Base-by-base conservation (phyloP, 2,888 invertebrate genomes). In the Tenthredo scrophulariae region DNA sequence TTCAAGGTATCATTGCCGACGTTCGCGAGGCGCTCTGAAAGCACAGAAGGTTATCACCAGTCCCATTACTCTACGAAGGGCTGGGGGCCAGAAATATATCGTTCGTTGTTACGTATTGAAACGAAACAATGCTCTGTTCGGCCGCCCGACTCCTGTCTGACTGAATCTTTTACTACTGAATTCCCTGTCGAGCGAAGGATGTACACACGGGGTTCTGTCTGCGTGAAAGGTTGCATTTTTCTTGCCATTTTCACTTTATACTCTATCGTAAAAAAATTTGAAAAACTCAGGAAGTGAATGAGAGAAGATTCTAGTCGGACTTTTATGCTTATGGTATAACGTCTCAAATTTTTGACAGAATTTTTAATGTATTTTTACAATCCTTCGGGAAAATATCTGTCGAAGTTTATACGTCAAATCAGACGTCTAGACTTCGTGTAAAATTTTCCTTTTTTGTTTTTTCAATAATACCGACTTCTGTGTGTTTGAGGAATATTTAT, bases 91-190 rank as follows among this genome's bases (percentile, higher is more conserved):
- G 62, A 80, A 80, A 80, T 62, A 22, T 40, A 80, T 80, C 80
- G 80, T 80, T 62, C 62, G 58, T 62, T 80, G 22, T 40, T 62
- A 80, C 62, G 15, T 18, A 80, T 62, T n/a, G 80, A 40, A 58
- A 80, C 80, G 80, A 26, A 62, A 80, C 80, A 80, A 80, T 54
- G 77, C 33, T 22, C 40, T 15, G n/a, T 80, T n/a, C 40, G 5
- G 6, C 18, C 40, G 13, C 26, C 15, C 79, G 40, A 62, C 58
- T 62, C 18, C 15, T 37, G 79, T 80, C 79, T 37, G 79, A 80
- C 58, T 15, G 40, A 22, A 58, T 40, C 40, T 80, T 80, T 62
- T 80, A 80, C 80, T 77, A 54, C 77, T 77, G 46, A 77, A 74
- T 26, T 43, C 43, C 15, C 29, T 43, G 29, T 9, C 18, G 9